A percentile compares a stretch with the other conserved stretches of the same genome.
Conservation (phyloP, 2,888 invertebrate species). For the Congeria kusceri region DNA sequence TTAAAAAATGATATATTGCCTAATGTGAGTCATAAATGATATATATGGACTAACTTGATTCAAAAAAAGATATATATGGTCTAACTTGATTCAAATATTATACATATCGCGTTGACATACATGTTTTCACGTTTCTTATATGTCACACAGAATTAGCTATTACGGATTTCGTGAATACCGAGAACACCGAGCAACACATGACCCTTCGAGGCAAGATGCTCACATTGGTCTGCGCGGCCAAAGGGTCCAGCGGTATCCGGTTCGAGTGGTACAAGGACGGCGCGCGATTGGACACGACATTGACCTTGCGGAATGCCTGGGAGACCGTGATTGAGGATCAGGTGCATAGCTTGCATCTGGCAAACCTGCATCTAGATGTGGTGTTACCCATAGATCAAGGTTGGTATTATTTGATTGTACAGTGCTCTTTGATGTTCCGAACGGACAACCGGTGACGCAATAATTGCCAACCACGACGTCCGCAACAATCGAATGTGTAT, state of each 20-base stretch:
- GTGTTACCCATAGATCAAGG: constrained; percentile 78
- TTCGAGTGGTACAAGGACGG: constrained; percentile 77
- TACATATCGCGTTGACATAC: too few relatives aligned
- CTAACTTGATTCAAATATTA: too few relatives aligned
- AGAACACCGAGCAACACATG: constrained; percentile 65
- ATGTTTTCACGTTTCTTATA: neutral
- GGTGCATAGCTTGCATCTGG: constrained; percentile 70
- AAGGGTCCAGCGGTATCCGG: constrained; percentile 68
- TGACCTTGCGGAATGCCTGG: constrained; percentile 71
- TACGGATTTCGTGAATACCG: constrained; percentile 56
- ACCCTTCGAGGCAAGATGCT: constrained; percentile 70
- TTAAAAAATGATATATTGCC: too few relatives aligned
- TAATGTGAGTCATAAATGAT: too few relatives aligned
- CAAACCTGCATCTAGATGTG: constrained; percentile 77
- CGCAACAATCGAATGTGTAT: too few relatives aligned
- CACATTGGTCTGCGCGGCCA: constrained; percentile 71
- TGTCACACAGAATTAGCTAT: constrained; percentile 65
- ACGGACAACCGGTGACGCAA: too few relatives aligned
- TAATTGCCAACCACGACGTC: too few relatives aligned
- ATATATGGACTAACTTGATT: too few relatives aligned
- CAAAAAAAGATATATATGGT: too few relatives aligned
- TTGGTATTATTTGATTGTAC: constrained; percentile 19
- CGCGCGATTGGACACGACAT: constrained; percentile 59
- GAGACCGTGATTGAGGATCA: constrained; percentile 71
- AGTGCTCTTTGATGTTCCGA: too few relatives aligned